Conservation (phyloP, 1,140 invertebrate species). For the Drosophila miranda region DNA sequence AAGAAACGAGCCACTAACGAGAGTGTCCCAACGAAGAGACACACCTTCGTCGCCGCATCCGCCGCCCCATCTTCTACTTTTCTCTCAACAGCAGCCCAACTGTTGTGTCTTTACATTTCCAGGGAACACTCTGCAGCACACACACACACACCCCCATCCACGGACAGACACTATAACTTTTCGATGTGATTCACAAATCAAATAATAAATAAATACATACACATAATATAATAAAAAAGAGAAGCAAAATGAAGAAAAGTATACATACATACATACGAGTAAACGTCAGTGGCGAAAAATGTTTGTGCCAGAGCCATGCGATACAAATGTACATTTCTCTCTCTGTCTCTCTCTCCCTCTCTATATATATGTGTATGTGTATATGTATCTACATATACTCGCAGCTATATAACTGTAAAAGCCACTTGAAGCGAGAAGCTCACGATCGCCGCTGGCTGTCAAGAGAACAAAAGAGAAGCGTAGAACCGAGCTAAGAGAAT, state of each 20-base stretch:
- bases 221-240: constrained; percentile 47
- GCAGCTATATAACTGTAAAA: constrained; percentile 71
- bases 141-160: constrained; percentile 34
- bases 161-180: constrained; percentile 24
- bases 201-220: constrained; percentile 61
- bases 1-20: constrained; percentile 41
- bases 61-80: constrained; percentile 3
- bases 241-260: constrained; percentile 41
- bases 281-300: constrained; percentile 64
- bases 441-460: constrained; percentile 38
- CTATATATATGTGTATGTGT: no score
- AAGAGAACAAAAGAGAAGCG: constrained; percentile 48
- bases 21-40: constrained; percentile 52
- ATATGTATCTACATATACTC: constrained; percentile 2
- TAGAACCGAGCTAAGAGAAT: constrained; percentile 17
- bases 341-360: constrained; percentile 5
- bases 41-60: constrained; percentile 17
- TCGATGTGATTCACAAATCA: constrained; percentile 75
- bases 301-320: constrained; percentile 72
- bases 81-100: constrained; percentile 24
- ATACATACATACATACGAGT: constrained; percentile 22
- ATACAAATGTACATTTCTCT: constrained; percentile 59
- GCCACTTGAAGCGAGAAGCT: constrained; percentile 64
- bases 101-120: constrained; percentile 66
- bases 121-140: constrained; percentile 54